Evolutionary conservation across 1,140 invertebrate species (phyloP), one percentile per base, ranked within the genome.

Genomic region (Rhysida immarginata): DNA sequence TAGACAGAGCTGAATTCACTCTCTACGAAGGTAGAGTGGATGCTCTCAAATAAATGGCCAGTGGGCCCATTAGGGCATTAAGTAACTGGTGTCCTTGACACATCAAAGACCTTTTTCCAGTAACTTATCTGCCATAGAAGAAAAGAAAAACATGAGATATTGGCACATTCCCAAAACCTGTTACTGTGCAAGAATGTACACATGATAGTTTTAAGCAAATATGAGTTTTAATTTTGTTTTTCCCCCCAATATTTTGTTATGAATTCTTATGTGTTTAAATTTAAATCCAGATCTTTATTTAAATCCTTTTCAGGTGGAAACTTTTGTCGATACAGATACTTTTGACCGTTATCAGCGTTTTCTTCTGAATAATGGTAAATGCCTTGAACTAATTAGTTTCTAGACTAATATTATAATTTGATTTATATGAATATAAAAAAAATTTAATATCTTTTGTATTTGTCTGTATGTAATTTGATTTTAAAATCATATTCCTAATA

Each of bases 301-400:
- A 35, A 35, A 5, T 35, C 16, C 5, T 42, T 43, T 56, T 2
- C 50, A 56, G 55, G 42, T 56, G 13, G 26, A 49, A 35, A 3
- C 26, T 14, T 18, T 56, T 25, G 23, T 50, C 2, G 55, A 56
- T 41, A 35, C 2, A 18, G 27, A 56, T n/a, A 13, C 43, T 5
- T 51, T 2, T 35, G 18, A 23, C 2, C 51, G 35, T n/a, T 56
- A 35, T 50, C 24, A 50, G 18, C 25, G 44, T 5, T 56, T 26
- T 24, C 49, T 46, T 13, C 25, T 49, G 5, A 56, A 56, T 43
- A 8, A 35, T 14, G 55, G 55, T 56, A 24, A 56, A 46, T 5
- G 5, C 16, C 16, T 8, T 35, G 5, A 8, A 16, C 16, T 35
- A 8, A 35, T 35, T 16, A 8, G 29, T 8, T 16, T 35, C 5